Conservation (phyloP, 1,140 invertebrate species). For the Armadillidium nasatum region DNA sequence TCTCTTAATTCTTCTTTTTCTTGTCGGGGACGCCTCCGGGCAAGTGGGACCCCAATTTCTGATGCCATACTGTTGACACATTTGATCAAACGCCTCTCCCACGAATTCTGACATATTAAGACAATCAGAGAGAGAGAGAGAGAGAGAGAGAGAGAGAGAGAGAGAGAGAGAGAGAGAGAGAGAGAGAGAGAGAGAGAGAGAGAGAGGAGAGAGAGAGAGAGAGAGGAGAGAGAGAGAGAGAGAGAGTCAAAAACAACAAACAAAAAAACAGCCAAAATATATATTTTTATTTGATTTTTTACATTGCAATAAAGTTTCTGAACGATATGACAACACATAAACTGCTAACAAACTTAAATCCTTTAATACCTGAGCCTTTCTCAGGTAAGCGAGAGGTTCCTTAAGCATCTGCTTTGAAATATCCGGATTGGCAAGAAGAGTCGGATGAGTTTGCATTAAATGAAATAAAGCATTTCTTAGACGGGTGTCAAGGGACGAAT, state of each 20-base stretch:
- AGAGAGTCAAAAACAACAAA: too few relatives aligned
- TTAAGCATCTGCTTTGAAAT: conserved; percentile 38
- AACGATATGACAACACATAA: too few relatives aligned
- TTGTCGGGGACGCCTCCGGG: conserved; percentile 64
- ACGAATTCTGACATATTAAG: conserved; percentile 62
- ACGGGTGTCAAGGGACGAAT: conserved; percentile 38
- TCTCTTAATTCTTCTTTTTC: conserved; percentile 76
- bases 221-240: too few relatives aligned
- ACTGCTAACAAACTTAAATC: too few relatives aligned
- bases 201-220: too few relatives aligned
- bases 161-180: too few relatives aligned
- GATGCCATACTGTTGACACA: conserved; percentile 90
- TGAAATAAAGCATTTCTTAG: conserved; percentile 45
- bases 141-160: too few relatives aligned
- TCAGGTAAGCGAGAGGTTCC: conserved; percentile 62
- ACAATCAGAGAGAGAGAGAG: too few relatives aligned
- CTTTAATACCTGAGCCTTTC: conserved; percentile 69
- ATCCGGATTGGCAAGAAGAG: conserved; percentile 39
- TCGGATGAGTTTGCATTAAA: conserved; percentile 40
- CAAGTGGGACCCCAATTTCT: conserved; percentile 74
- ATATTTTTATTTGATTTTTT: too few relatives aligned
- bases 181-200: too few relatives aligned
- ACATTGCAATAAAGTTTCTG: too few relatives aligned
- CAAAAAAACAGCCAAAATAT: too few relatives aligned
- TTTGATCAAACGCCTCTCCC: conserved; percentile 90